Base-by-base conservation (phyloP, 2,797 vertebrate species). In the Benthosema pterotum region DNA sequence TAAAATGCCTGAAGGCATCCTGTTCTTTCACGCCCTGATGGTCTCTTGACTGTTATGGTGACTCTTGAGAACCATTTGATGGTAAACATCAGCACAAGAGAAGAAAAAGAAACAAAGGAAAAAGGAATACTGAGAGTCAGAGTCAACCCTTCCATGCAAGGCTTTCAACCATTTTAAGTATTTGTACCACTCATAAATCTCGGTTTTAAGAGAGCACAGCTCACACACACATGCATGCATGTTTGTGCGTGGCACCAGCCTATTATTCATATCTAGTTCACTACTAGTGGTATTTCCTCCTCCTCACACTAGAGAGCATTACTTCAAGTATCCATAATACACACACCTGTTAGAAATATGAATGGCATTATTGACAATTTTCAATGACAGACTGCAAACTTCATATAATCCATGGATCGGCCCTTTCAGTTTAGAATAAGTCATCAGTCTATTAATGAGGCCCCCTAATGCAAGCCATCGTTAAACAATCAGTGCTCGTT, bases 401-500 rank as follows among this genome's bases (percentile, higher is more conserved):
- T 74, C 62, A 73, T 67, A 65, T 42, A 60, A 68, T 72, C 48
- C 49, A 62, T n/a, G n/a, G 38, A 72, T 69, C 5, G 12, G 71
- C 57, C 42, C 32, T 47, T 72, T 72, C 71, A 80, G 63, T 70
- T 71, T 75, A 60, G 61, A 82, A 86, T 77, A 77, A 74, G 74
- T 86, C 81, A 83, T 84, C 80, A 80, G 64, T 61, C 63, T 74
- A 66, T 85, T 86, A 90, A 88, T 86, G 80, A 77, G 63, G 72
- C 65, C 50, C 71, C 79, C 73, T 86, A 83, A 88, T 87, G 84
- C 72, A 83, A 74, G 69, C 74, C 84, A 86, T 88, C 72, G 74
- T 87, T 88, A 87, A 88, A 86, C 86, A 87, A 91, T 90, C 90
- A 89, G 67, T 72, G 83, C 84, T 84, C 80, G 83, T 92, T 90